Percentiles rank a stretch among this genome's conserved stretches.
Evolutionary conservation across 2,797 vertebrate genomes (phyloP).

Genomic region (Rhabdophis nuchalis): DNA sequence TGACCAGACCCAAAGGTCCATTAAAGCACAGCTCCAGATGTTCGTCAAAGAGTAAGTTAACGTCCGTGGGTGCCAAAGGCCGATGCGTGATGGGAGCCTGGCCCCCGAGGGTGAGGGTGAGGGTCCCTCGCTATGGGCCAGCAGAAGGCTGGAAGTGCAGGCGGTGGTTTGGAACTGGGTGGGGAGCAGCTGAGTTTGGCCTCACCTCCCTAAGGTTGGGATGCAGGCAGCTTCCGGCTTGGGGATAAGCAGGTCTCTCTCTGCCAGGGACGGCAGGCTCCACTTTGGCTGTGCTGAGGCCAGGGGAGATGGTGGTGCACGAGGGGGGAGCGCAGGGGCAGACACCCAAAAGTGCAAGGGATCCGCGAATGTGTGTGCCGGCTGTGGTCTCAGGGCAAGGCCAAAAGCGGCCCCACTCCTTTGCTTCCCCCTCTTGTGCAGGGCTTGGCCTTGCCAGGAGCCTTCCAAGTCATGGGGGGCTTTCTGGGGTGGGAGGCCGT

Average conservation of each 20-base stretch:
- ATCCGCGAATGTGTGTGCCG: not conserved
- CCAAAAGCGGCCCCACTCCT: no score
- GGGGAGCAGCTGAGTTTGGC: not conserved
- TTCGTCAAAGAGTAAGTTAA: slow-evolving; percentile 96
- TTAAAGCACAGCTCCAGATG: slow-evolving; percentile 94
- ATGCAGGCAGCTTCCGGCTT: not conserved
- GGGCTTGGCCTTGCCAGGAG: not conserved
- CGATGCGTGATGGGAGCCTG: not conserved
- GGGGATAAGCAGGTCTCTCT: not conserved
- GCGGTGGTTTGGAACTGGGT: not conserved
- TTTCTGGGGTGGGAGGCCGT: not conserved
- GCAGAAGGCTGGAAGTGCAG: no score
- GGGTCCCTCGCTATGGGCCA: no score
- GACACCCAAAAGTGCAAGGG: not conserved
- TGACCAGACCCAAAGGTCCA: slow-evolving; percentile 95
- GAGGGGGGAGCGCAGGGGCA: not conserved
- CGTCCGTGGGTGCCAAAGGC: not conserved
- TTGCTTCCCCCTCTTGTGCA: not conserved
- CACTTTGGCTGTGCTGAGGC: not conserved
- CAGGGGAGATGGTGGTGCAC: not conserved
- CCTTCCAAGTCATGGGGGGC: no score
- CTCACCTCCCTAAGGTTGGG: no score
- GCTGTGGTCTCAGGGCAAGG: not conserved
- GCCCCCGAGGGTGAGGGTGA: not conserved
- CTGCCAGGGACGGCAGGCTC: not conserved